Evolutionary conservation across 2,888 invertebrate species (phyloP).

Genomic region (Cataglyphis altisquamis): DNA sequence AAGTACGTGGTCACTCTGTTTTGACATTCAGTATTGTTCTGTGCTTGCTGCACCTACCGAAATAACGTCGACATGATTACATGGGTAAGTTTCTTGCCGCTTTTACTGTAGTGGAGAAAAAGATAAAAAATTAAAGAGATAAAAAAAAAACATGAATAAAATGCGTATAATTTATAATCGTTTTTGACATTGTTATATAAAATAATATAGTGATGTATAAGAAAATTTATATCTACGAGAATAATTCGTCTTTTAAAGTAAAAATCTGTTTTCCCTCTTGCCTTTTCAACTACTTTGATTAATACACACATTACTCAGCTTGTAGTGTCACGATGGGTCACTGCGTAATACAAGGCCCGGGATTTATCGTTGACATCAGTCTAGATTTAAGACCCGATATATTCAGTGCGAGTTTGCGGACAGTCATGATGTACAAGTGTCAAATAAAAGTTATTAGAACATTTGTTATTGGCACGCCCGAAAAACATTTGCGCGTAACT

Average conservation of each 20-base stretch:
- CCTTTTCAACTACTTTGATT: constrained; percentile 18
- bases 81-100: constrained; percentile 78
- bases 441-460: constrained; percentile 38
- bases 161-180: constrained; percentile 21
- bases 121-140: background rate
- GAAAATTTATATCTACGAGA: constrained; percentile 3
- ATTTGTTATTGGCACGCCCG: background rate
- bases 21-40: constrained; percentile 79
- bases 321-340: background rate
- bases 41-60: constrained; percentile 71
- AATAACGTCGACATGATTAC: constrained; percentile 79
- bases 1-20: constrained; percentile 75
- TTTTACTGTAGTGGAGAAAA: background rate
- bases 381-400: constrained; percentile 7
- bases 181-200: constrained; percentile 1
- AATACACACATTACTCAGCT: constrained; percentile 8
- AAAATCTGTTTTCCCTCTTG: background rate
- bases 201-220: background rate
- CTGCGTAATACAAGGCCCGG: constrained; percentile 6
- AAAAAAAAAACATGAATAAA: background rate
- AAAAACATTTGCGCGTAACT: background rate
- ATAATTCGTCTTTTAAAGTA: constrained; percentile 13
- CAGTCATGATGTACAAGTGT: constrained; percentile 30
- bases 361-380: constrained; percentile 36
- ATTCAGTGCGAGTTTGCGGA: constrained; percentile 21